Conservation (phyloP, 2,113 vertebrate genomes). For the Dissostichus mawsoni region DNA sequence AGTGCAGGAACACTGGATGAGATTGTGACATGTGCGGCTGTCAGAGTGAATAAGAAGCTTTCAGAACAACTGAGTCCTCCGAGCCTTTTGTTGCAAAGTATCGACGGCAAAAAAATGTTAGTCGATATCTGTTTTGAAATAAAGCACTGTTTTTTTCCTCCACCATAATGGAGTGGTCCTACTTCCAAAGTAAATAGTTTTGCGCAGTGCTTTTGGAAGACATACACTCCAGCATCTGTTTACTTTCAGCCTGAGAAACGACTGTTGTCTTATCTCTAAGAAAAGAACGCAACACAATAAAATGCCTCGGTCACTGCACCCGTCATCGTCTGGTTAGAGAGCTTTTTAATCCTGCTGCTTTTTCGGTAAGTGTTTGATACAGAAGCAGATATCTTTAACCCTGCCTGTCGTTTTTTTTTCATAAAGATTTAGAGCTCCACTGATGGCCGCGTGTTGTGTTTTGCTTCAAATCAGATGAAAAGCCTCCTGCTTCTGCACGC, state of each 20-base stretch:
- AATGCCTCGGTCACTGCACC: not conserved
- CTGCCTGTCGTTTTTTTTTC: slow-evolving; percentile 35
- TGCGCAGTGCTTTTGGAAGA: not conserved
- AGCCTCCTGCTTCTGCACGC: slow-evolving; percentile 64
- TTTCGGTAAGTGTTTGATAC: slow-evolving; percentile 56
- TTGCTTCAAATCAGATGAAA: slow-evolving; percentile 54
- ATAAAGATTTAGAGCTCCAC: slow-evolving; percentile 11
- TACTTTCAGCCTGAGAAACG: slow-evolving; percentile 10
- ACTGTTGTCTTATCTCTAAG: slow-evolving; percentile 7
- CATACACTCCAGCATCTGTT: slow-evolving; percentile 18
- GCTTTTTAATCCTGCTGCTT: slow-evolving; percentile 43
- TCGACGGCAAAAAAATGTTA: not conserved
- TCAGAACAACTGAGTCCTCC: not conserved
- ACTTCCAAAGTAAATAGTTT: slow-evolving; percentile 34
- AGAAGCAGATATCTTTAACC: slow-evolving; percentile 34
- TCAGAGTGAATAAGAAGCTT: not conserved
- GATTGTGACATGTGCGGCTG: slow-evolving; percentile 21
- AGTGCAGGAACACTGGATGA: slow-evolving; percentile 9
- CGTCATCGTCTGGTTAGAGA: slow-evolving; percentile 39
- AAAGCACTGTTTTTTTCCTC: slow-evolving; percentile 26
- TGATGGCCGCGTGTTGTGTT: slow-evolving; percentile 31
- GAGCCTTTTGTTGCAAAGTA: slow-evolving; percentile 11
- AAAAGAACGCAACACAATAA: not conserved
- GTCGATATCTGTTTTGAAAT: slow-evolving; percentile 23
- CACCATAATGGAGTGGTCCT: not conserved